A percentile compares a stretch with the other conserved stretches of the same genome.
These are phyloP conservation scores for Perccottus glenii DNA, from an alignment of 2,113 vertebrate species.

Conservation along the genomic window DNA sequence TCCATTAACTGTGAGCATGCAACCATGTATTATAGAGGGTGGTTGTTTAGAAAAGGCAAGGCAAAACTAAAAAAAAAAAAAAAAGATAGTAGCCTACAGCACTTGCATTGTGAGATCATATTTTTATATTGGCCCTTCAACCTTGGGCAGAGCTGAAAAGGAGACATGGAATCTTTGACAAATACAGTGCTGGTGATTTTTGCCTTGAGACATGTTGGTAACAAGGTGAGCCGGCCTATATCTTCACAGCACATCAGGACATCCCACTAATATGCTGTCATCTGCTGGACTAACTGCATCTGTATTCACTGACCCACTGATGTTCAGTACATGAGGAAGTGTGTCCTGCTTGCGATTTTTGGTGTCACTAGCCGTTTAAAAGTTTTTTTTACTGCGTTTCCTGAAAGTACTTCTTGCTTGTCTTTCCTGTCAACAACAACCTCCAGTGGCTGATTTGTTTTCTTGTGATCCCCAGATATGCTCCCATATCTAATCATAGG, in stretches of 20 bases:
- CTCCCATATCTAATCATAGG: slow-evolving; percentile 5
- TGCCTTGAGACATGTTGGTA: neutral
- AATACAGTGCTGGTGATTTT: neutral
- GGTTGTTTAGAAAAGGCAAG: slow-evolving; percentile 9
- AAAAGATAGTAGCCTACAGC: neutral
- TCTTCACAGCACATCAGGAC: neutral
- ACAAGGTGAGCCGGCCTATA: neutral
- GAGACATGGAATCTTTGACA: slow-evolving; percentile 4
- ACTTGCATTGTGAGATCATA: neutral
- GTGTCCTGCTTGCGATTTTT: neutral
- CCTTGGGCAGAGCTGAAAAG: neutral
- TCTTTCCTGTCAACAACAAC: slow-evolving; percentile 29
- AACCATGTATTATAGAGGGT: slow-evolving; percentile 18
- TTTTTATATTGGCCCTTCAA: neutral
- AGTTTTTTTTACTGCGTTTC: neutral
- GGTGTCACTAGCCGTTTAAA: neutral
- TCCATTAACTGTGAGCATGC: slow-evolving; percentile 44
- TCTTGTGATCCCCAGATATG: slow-evolving; percentile 37
- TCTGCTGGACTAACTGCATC: slow-evolving; percentile 4
- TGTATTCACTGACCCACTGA: neutral
- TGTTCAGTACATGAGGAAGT: slow-evolving; percentile 12
- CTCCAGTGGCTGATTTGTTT: slow-evolving; percentile 38
- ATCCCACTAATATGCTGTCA: neutral
- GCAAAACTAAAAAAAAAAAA: neutral
- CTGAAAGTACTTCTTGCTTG: slow-evolving; percentile 15